Evolutionary conservation across 2,888 invertebrate species (phyloP), one percentile per base, ranked within the genome.

Genomic region (Cosmopolites sordidus): DNA sequence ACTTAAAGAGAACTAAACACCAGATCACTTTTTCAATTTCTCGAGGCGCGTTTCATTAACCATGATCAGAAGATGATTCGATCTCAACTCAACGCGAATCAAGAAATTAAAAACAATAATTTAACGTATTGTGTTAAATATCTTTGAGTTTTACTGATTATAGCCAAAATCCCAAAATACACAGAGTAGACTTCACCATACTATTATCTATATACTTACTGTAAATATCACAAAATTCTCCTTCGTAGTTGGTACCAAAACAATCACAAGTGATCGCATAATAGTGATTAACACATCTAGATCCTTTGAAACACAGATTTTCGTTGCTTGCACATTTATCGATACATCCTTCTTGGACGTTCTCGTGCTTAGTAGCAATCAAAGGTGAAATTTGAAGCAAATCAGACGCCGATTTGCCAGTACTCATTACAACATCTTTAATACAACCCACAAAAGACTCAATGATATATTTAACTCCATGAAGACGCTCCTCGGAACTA

Each of bases 391-490:
- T 89, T 9, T 89, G 87, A 41, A 89, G 73, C 27, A 92, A 78
- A 71, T 89, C 88, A 42, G 88, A 89, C 1, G 90, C 89, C 1
- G 90, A 89, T 73, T 89, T 89, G 2, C 92, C 91, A 1, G 90
- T 89, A 71, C 89, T 88, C 17, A 92, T 75, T 5, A 89, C 85
- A 75, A 94, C 87, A 66, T 92, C 88, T 65, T 89, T 85, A 63
- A 94, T 90, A 69, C 93, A 94, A 1, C 93, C 93, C 18, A 92
- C 91, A 71, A 93, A 93, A 5, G 92, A 92, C 75, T 92, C 92
- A 64, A 92, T 92, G 55, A 92, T 91, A 71, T 92, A 93, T 75
- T 92, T 92, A 0, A 92, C 90, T 49, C 92, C 92, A 69, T 92
- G 89, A 17, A 91, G 78, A 70, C 87, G 84, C 72, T 92, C 92